A percentile compares a stretch with the other conserved stretches of the same genome.
Evolutionary conservation across 2,888 invertebrate species (phyloP).

Genomic region (Agrochola litura): DNA sequence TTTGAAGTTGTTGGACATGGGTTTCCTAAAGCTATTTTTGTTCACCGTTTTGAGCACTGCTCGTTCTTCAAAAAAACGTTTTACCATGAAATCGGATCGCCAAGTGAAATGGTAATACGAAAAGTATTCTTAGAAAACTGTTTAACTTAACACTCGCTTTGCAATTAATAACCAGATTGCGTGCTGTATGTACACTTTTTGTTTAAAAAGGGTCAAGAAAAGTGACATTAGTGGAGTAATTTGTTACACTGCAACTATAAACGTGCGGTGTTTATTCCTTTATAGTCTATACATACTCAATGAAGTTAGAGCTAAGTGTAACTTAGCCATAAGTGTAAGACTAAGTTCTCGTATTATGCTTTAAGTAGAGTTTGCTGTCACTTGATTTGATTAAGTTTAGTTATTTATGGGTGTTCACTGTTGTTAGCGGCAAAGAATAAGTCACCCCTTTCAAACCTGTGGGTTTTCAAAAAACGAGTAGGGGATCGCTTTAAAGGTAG

Average conservation of each 20-base stretch:
- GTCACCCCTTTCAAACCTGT: background rate
- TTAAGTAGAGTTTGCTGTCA: conserved; percentile 9
- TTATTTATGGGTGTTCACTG: conserved; percentile 14
- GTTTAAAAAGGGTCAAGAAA: conserved; percentile 61
- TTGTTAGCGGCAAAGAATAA: background rate
- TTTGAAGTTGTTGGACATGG: background rate
- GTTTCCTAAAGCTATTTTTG: background rate
- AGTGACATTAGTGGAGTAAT: conserved; percentile 65
- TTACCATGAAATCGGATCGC: conserved; percentile 11
- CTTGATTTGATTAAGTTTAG: conserved; percentile 13
- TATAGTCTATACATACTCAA: conserved; percentile 42
- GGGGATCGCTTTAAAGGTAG: background rate
- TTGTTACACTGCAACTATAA: conserved; percentile 64
- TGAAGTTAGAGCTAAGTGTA: conserved; percentile 19
- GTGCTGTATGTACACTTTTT: conserved; percentile 59
- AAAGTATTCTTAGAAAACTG: conserved; percentile 60
- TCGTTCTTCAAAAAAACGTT: conserved; percentile 23
- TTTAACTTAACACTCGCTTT: conserved; percentile 54
- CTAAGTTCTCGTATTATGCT: conserved; percentile 14
- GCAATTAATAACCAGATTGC: conserved; percentile 65
- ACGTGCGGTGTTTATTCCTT: conserved; percentile 48
- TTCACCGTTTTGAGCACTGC: background rate
- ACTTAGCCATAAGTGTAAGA: conserved; percentile 1
- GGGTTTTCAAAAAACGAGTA: background rate
- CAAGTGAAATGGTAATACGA: conserved; percentile 33